phyloP scores from a whole-genome alignment of 2,888 invertebrate genomes.

The Hypena proboscidalis region DNA sequence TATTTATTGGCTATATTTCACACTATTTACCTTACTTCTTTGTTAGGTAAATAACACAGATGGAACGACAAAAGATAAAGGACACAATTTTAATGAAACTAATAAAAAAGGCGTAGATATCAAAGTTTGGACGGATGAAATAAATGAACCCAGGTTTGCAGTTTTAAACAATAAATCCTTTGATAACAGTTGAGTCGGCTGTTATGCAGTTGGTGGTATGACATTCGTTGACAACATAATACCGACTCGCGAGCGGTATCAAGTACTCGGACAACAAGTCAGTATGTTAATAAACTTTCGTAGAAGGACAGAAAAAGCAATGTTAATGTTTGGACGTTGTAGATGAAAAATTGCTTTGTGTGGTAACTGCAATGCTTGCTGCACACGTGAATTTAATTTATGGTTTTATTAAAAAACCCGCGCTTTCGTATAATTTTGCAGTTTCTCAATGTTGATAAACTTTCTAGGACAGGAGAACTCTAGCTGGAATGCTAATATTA shows the following conservation, averaged over 20 bases:
- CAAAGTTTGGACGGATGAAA: slow-evolving; percentile 33
- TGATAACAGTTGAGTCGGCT: slow-evolving; percentile 37
- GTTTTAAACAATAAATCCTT: slow-evolving; percentile 49
- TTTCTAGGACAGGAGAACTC: too few species aligned
- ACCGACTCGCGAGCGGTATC: slow-evolving; percentile 26
- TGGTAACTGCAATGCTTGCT: slow-evolving; percentile 21
- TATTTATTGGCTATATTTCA: slow-evolving; percentile 16
- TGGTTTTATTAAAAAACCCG: too few species aligned
- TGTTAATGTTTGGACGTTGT: slow-evolving; percentile 26
- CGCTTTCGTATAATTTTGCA: too few species aligned
- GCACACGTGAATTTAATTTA: slow-evolving; percentile 35
- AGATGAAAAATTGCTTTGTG: slow-evolving; percentile 36
- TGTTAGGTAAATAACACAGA: slow-evolving; percentile 8
- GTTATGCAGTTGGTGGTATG: too few species aligned
- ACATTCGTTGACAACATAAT: slow-evolving; percentile 44
- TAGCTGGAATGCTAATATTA: too few species aligned
- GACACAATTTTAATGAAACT: too few species aligned
- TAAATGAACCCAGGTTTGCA: slow-evolving; percentile 24
- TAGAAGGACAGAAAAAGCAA: slow-evolving; percentile 32
- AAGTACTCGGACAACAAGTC: slow-evolving; percentile 40
- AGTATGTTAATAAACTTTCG: slow-evolving; percentile 45
- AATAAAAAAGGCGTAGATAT: slow-evolving; percentile 6
- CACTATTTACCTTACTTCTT: too few species aligned
- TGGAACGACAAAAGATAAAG: too few species aligned
- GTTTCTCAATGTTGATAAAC: too few species aligned